Evolutionary conservation across 2,113 vertebrate genomes (phyloP).

Genomic region (Crotalus viridis): DNA sequence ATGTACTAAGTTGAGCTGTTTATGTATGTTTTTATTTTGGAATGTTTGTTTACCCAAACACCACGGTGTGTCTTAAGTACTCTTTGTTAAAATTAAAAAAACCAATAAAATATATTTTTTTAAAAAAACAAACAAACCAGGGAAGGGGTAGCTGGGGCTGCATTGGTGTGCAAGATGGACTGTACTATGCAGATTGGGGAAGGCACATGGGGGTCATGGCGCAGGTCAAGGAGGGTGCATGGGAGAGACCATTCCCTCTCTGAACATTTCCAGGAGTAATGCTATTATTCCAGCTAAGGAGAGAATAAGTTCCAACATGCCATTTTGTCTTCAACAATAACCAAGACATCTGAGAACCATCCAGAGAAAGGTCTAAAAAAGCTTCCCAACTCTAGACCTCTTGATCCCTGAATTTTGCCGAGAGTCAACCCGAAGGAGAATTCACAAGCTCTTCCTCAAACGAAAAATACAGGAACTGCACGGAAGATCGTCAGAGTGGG

Average conservation of each 20-base stretch:
- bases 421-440: not conserved
- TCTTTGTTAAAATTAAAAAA: too few species aligned
- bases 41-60: too few species aligned
- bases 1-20: too few species aligned
- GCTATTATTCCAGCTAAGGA: not conserved
- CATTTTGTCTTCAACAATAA: not conserved
- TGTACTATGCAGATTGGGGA: not conserved
- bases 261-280: not conserved
- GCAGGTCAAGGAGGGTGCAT: not conserved
- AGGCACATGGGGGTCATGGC: not conserved
- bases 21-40: too few species aligned
- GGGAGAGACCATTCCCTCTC: not conserved
- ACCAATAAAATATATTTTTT: too few species aligned
- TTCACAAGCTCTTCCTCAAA: not conserved
- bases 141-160: not conserved
- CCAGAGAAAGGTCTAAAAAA: not conserved
- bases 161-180: not conserved
- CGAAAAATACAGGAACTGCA: not conserved
- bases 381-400: not conserved
- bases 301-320: not conserved
- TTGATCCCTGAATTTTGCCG: not conserved
- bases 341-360: not conserved
- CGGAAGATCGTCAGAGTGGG: not conserved
- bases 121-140: not conserved
- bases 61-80: too few species aligned